Evolutionary conservation across 2,888 invertebrate genomes (phyloP).

Genomic region (Altica lythri): DNA sequence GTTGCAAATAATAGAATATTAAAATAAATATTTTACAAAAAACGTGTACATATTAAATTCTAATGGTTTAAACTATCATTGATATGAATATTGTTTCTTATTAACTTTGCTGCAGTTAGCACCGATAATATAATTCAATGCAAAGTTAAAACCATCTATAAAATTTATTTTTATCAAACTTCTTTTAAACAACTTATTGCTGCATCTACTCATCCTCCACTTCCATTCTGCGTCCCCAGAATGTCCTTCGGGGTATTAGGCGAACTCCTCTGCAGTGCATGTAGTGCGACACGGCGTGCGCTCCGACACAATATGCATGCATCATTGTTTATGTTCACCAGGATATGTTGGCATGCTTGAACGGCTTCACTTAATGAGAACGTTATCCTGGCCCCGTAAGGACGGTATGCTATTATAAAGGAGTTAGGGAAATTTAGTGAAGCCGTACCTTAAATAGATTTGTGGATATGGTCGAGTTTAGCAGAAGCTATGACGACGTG

Average conservation of each 20-base stretch:
- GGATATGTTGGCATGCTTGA: slow-evolving; percentile 45
- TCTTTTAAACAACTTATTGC: background rate
- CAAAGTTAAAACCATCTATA: background rate
- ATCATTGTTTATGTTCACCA: slow-evolving; percentile 48
- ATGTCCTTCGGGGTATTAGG: slow-evolving; percentile 3
- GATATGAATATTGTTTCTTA: too few species aligned
- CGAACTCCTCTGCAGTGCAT: slow-evolving; percentile 14
- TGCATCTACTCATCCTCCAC: background rate
- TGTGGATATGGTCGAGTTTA: slow-evolving; percentile 18
- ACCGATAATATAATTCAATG: too few species aligned
- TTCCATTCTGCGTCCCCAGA: too few species aligned
- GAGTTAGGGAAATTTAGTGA: slow-evolving; percentile 40
- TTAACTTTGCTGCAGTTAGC: too few species aligned
- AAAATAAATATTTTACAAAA: too few species aligned
- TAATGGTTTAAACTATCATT: too few species aligned
- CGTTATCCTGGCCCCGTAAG: slow-evolving; percentile 43
- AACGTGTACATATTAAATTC: too few species aligned
- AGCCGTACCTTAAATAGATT: slow-evolving; percentile 36
- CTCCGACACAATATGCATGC: slow-evolving; percentile 45
- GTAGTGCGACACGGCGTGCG: slow-evolving; percentile 28
- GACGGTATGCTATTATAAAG: slow-evolving; percentile 41
- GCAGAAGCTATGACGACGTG: background rate
- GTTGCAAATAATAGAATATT: too few species aligned
- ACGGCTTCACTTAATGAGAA: slow-evolving; percentile 43
- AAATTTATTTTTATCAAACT: background rate